A percentile compares a stretch with the other conserved stretches of the same genome.
Evolutionary conservation across 1,140 invertebrate genomes (phyloP).

Genomic region (Drosophila baimaii): DNA sequence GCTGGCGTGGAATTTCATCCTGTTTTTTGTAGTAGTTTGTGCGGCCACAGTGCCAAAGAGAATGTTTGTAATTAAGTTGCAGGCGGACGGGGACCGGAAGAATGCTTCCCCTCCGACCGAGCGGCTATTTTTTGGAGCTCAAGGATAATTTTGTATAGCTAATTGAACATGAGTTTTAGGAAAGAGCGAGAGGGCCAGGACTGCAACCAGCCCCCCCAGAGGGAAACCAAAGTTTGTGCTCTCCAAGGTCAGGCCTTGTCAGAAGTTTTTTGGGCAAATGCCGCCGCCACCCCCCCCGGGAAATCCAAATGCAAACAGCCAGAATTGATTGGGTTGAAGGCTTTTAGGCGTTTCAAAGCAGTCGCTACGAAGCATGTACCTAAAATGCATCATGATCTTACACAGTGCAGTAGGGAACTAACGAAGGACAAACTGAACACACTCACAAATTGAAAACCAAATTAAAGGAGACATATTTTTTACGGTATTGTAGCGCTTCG

Average conservation of each 20-base stretch:
- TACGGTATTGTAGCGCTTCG: slow-evolving; percentile 73
- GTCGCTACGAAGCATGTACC: slow-evolving; percentile 60
- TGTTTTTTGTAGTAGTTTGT: slow-evolving; percentile 38
- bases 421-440: slow-evolving; percentile 29
- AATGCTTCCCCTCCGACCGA: slow-evolving; percentile 44
- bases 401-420: slow-evolving; percentile 37
- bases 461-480: slow-evolving; percentile 66
- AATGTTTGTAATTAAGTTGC: slow-evolving; percentile 79
- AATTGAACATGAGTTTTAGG: slow-evolving; percentile 57
- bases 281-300: slow-evolving; percentile 13
- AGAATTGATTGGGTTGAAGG: slow-evolving; percentile 36
- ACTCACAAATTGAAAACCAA: slow-evolving; percentile 44
- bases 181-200: neutral
- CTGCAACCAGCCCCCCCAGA: slow-evolving; percentile 5
- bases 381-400: slow-evolving; percentile 57
- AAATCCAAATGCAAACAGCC: slow-evolving; percentile 36
- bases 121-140: slow-evolving; percentile 58
- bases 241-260: slow-evolving; percentile 50
- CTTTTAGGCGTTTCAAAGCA: slow-evolving; percentile 55
- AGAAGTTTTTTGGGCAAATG: slow-evolving; percentile 42
- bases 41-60: slow-evolving; percentile 36
- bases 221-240: slow-evolving; percentile 29
- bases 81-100: slow-evolving; percentile 34
- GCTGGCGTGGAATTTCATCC: slow-evolving; percentile 16
- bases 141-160: slow-evolving; percentile 68